Base-by-base conservation (phyloP, 2,888 invertebrate genomes). In the Idaea aversata region DNA sequence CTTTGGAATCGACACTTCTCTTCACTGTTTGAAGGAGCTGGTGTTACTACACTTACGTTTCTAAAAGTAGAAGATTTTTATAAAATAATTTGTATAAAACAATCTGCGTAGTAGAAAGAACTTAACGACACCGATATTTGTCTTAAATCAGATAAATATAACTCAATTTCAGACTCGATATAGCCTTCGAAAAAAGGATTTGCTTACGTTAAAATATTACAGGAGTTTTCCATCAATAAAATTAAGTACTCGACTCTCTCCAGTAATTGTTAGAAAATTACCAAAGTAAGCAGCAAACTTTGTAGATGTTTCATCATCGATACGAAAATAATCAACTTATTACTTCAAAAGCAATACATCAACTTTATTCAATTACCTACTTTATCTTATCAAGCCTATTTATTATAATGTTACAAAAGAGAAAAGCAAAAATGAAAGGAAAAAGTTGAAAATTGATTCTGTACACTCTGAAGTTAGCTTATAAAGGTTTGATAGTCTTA, bases 1-100 rank as follows among this genome's bases (percentile, higher is more conserved):
- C 96, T 90, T 73, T 95, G 95, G 34, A 95, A 94, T 75, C 94
- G 90, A 71, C 93, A 93, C 71, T 91, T 94, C 5, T 91, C 92
- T 4, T 92, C 90, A 4, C 84, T 82, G 57, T 81, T 88, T 7
- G 78, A 65, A 0, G 81, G 83, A 1, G 84, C 78, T 64, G 82
- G 86, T 63, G 82, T 86, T 57, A 85, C 82, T 59, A 88, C 78
- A 63, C 85, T 87, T 15, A 91, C 78, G 71, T 89, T 92, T 77
- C 92, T 92, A 73, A 3, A 75, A 73, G 7, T 47, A 13, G 5
- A 69, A 71, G 35, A 58, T 38, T 34, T 25, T 59, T 34, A 57
- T 61, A 62, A 57, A 35, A 59, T 36, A 7, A 58, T n/a, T n/a
- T n/a, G n/a, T n/a, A n/a, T n/a, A n/a, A n/a, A n/a, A n/a, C n/a